Percentiles rank a stretch among this genome's conserved stretches.
phyloP scores from a whole-genome alignment of 1,140 invertebrate species.

The Drosophila miranda region DNA sequence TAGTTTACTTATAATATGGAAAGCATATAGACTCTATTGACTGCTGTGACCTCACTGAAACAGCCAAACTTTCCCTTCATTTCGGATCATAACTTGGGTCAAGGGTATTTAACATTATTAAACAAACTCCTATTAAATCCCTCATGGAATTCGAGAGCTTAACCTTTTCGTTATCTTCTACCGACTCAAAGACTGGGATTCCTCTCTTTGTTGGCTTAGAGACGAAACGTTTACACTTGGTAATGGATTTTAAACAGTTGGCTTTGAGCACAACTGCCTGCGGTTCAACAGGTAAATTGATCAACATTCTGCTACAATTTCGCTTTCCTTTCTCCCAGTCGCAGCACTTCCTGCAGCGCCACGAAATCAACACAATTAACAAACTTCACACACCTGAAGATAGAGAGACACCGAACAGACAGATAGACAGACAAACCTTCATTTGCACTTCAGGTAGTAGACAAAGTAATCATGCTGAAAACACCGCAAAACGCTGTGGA shows the following conservation, averaged over 20 bases:
- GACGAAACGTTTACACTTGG: constrained; percentile 14
- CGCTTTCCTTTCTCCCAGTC: constrained; percentile 12
- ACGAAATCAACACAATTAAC: constrained; percentile 60
- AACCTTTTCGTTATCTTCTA: neutral
- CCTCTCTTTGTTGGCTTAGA: neutral
- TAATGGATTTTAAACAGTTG: constrained; percentile 31
- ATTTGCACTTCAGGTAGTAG: constrained; percentile 46
- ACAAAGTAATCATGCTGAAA: constrained; percentile 61
- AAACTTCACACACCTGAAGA: constrained; percentile 29
- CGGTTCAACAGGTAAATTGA: constrained; percentile 47
- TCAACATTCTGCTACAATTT: constrained; percentile 28
- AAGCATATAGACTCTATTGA: too few species aligned
- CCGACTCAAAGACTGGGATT: neutral
- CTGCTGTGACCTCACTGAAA: too few species aligned
- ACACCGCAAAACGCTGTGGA: constrained; percentile 41
- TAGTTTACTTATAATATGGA: neutral
- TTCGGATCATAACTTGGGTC: too few species aligned
- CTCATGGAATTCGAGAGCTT: too few species aligned
- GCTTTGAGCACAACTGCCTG: neutral
- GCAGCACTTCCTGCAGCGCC: constrained; percentile 25
- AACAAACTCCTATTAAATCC: too few species aligned
- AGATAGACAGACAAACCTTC: constrained; percentile 27
- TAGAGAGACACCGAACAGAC: neutral
- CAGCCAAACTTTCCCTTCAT: too few species aligned
- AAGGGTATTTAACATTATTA: too few species aligned